A percentile compares a stretch with the other conserved stretches of the same genome.
phyloP scores from a whole-genome alignment of 1,140 invertebrate species.

The Parasteatoda tepidariorum region DNA sequence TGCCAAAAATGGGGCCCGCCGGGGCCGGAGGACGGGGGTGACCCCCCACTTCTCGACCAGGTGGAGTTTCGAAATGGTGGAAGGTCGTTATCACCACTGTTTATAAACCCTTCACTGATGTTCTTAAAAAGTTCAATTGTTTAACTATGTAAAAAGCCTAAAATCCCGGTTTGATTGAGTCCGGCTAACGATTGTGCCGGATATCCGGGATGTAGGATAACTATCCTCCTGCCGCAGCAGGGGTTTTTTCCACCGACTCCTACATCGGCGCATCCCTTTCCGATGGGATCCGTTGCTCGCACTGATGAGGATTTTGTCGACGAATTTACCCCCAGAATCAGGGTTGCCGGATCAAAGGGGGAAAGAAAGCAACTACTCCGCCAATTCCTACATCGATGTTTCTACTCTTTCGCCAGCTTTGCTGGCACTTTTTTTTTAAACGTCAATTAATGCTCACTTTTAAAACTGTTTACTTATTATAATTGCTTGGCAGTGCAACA shows the following conservation, averaged over 20 bases:
- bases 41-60: conserved; percentile 96
- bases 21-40: conserved; percentile 93
- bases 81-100: conserved; percentile 62
- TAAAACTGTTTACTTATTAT: no score
- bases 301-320: conserved; percentile 9
- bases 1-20: conserved; percentile 81
- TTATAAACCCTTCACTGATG: no score
- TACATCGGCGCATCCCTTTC: conserved; percentile 28
- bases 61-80: conserved; percentile 95
- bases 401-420: no score
- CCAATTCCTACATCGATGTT: neutral
- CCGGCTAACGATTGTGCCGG: neutral
- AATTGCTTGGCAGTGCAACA: no score
- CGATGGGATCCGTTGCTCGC: neutral
- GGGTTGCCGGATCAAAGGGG: neutral
- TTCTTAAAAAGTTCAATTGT: no score
- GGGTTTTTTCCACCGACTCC: conserved; percentile 39
- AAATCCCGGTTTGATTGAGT: neutral
- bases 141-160: neutral
- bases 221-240: conserved; percentile 22
- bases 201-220: neutral
- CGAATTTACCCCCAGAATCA: neutral
- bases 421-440: no score
- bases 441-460: no score
- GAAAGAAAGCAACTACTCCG: neutral